Evolutionary conservation across 2,888 invertebrate genomes (phyloP).

Genomic region (Lamellibrachia columna): DNA sequence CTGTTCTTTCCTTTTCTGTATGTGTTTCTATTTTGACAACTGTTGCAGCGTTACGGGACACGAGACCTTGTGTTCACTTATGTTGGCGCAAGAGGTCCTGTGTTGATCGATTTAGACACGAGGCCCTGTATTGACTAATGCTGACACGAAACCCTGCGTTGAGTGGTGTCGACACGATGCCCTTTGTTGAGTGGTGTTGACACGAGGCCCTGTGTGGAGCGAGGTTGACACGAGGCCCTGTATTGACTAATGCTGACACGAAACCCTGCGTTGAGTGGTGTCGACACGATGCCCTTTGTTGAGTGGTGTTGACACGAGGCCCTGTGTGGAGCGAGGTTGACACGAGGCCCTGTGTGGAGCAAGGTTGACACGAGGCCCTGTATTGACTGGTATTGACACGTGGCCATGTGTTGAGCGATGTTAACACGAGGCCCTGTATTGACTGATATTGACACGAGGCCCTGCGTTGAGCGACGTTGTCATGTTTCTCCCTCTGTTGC

Average conservation of each 20-base stretch:
- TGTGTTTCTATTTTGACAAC: no score
- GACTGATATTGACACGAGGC: background rate
- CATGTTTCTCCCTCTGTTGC: background rate
- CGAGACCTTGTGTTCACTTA: no score
- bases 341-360: background rate
- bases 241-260: background rate
- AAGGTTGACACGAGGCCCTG: background rate
- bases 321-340: background rate
- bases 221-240: background rate
- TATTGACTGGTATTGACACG: background rate
- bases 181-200: background rate
- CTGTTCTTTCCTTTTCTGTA: no score
- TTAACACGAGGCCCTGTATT: background rate
- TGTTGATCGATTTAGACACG: no score
- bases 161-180: background rate
- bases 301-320: no score
- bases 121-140: no score
- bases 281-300: background rate
- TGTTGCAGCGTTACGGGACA: no score
- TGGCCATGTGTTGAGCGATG: background rate
- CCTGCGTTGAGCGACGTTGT: background rate
- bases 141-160: background rate
- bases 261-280: background rate
- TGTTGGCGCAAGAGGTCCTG: no score
- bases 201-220: background rate